Base-by-base conservation (phyloP, 2,113 vertebrate genomes). In the Diadophis punctatus region DNA sequence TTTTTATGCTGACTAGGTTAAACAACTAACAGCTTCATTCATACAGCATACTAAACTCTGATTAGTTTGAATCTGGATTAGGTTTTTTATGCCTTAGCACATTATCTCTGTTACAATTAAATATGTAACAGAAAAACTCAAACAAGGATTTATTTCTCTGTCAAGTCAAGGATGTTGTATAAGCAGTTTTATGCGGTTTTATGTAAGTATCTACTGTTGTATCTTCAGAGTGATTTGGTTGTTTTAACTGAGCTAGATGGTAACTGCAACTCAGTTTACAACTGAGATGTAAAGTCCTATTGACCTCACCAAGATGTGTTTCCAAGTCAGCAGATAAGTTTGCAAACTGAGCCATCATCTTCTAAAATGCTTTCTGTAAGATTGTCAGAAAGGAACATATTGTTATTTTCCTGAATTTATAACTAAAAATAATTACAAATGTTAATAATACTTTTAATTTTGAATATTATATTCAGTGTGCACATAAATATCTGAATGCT, bases 401-500 rank as follows among this genome's bases (percentile, higher is more conserved):
- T 0, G 2, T 12, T 49, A 51, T 58, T 39, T 25, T 63, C 8
- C 23, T 88, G 2, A 88, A 88, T 88, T 53, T 68, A 23, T 25
- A 91, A 9, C 46, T 3, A 91, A 20, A 49, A 68, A 18, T 87
- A 51, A 48, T 49, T 10, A 27, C 12, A 43, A 80, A 80, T 80
- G 12, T 63, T 85, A 51, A 2, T 43, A 30, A 86, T 51, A 88
- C 34, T 89, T 22, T 18, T 63, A 12, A n/a, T 39, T 1, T 85
- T 58, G 39, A 9, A n/a, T 8, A 9, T 2, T 34, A n/a, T 87
- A 56, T 86, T 51, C 39, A 58, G 2, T 92, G 48, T 49, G 4
- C 30, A 74, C 58, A 23, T 80, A 46, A 88, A 52, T 93, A 25
- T 55, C 68, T 97, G 86, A 97, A 48, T 84, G 51, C 53, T 93